These are phyloP conservation scores for Spea hammondii DNA, from an alignment of 2,797 vertebrate genomes.

Conservation along the genomic window DNA sequence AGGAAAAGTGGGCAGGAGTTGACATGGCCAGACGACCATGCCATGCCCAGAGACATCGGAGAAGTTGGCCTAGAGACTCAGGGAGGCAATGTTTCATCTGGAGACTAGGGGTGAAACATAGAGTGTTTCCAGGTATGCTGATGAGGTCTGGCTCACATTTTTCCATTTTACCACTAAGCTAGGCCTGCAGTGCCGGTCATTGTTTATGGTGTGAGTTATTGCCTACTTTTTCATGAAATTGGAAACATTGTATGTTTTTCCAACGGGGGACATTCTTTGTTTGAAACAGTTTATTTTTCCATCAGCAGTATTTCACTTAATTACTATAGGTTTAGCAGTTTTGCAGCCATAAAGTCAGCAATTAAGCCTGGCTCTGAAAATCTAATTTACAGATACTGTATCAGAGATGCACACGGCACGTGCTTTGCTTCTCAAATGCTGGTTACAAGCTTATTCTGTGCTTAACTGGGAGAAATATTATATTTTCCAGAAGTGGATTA, in stretches of 20 bases:
- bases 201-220: background rate
- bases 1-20: no score
- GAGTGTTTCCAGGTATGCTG: no score
- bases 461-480: no score
- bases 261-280: background rate
- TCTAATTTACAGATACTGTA: background rate
- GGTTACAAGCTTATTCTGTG: background rate
- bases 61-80: no score
- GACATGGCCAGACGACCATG: no score
- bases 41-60: no score
- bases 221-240: background rate
- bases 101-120: no score
- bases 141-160: no score
- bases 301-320: background rate
- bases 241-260: background rate
- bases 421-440: background rate
- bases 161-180: no score
- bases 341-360: slow-evolving; percentile 10
- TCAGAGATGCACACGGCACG: background rate
- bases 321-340: background rate
- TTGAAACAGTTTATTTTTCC: background rate
- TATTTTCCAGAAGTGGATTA: no score
- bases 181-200: no score
- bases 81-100: no score
- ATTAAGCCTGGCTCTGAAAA: slow-evolving; percentile 9